phyloP scores from a whole-genome alignment of 2,888 invertebrate genomes.

The Cephus sareptanus region DNA sequence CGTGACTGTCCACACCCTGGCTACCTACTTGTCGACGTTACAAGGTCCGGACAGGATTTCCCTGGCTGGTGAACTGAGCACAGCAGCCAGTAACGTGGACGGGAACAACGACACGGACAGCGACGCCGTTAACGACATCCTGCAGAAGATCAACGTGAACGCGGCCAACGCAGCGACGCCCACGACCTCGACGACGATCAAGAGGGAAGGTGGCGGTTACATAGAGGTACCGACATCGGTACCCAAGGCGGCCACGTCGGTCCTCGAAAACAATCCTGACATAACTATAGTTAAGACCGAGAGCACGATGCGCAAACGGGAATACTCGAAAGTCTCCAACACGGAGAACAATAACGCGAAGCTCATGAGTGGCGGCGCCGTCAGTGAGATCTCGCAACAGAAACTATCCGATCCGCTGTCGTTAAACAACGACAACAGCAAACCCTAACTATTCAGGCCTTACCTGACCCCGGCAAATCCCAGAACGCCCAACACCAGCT shows the following conservation, averaged over 20 bases:
- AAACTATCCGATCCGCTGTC: slow-evolving; percentile 56
- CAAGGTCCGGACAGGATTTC: slow-evolving; percentile 68
- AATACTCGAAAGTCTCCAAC: slow-evolving; percentile 63
- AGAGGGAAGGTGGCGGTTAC: slow-evolving; percentile 63
- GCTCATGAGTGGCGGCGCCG: slow-evolving; percentile 61
- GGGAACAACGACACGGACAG: slow-evolving; percentile 66
- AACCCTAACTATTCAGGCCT: slow-evolving; percentile 66
- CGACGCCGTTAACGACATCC: slow-evolving; percentile 66
- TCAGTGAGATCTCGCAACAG: slow-evolving; percentile 53
- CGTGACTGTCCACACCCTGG: slow-evolving; percentile 79
- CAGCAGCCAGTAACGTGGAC: slow-evolving; percentile 51
- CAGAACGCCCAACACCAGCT: slow-evolving; percentile 34
- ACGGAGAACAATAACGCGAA: slow-evolving; percentile 64
- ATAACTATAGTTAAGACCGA: slow-evolving; percentile 73
- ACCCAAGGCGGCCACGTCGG: slow-evolving; percentile 58
- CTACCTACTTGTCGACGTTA: slow-evolving; percentile 75
- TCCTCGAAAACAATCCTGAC: slow-evolving; percentile 71
- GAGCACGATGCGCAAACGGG: slow-evolving; percentile 63
- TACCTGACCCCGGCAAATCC: slow-evolving; percentile 57
- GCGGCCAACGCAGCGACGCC: slow-evolving; percentile 49
- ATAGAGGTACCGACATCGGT: slow-evolving; percentile 57
- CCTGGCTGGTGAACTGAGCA: slow-evolving; percentile 64
- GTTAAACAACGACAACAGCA: slow-evolving; percentile 62
- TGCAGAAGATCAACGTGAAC: slow-evolving; percentile 64
- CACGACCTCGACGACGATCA: slow-evolving; percentile 61